Conservation (phyloP, 2,888 invertebrate genomes). For the Aspidiotus destructor region DNA sequence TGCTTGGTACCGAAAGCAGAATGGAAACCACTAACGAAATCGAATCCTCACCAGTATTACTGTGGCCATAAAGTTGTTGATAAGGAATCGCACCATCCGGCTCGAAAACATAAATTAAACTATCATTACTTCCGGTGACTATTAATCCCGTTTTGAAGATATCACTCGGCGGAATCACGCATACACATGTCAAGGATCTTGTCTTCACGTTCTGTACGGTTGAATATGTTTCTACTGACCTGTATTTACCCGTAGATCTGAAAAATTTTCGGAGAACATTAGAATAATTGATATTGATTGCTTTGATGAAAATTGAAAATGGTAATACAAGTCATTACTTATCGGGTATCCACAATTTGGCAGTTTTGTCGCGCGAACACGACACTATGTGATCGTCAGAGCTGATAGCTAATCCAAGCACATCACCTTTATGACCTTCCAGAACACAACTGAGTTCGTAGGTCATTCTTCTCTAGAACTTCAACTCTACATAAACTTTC, state of each 20-base stretch:
- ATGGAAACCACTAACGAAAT: background rate
- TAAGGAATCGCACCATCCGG: constrained; percentile 58
- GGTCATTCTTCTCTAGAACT: background rate
- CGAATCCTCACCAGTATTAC: constrained; percentile 51
- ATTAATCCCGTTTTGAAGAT: constrained; percentile 66
- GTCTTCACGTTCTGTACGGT: constrained; percentile 55
- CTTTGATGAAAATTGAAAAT: background rate
- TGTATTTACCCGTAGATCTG: constrained; percentile 53
- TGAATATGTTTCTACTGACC: constrained; percentile 53
- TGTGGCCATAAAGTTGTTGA: constrained; percentile 64
- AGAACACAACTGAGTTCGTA: background rate
- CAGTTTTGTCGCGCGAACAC: constrained; percentile 78
- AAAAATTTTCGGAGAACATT: constrained; percentile 25
- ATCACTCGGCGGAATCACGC: constrained; percentile 60
- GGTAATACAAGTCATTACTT: constrained; percentile 46
- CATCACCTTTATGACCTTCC: constrained; percentile 73
- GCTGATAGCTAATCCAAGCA: constrained; percentile 61
- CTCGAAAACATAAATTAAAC: constrained; percentile 67
- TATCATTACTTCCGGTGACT: constrained; percentile 82
- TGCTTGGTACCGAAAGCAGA: background rate
- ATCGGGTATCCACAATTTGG: constrained; percentile 73
- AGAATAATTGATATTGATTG: no score
- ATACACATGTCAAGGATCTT: constrained; percentile 75
- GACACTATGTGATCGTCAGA: constrained; percentile 67
- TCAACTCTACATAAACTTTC: no score